These are phyloP conservation scores for Invenusta paracnida DNA, from an alignment of 2,888 invertebrate species.

Conservation along the genomic window DNA sequence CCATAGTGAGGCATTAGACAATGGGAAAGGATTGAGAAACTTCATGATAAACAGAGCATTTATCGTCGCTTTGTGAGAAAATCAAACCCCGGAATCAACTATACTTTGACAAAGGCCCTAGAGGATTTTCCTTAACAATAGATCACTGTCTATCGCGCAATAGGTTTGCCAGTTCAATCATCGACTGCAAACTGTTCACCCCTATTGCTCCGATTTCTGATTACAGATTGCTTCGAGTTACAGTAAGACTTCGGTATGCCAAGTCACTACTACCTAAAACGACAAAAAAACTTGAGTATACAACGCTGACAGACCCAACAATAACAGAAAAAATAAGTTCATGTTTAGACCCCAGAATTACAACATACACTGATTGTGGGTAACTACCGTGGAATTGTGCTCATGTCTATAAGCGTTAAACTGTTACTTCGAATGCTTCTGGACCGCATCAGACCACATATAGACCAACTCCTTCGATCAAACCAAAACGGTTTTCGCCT, in stretches of 20 bases:
- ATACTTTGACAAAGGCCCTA: background rate
- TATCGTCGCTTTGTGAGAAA: slow-evolving; percentile 5
- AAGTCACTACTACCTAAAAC: slow-evolving; percentile 12
- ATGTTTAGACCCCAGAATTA: background rate
- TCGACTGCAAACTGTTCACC: slow-evolving; percentile 1
- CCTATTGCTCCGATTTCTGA: slow-evolving; percentile 11
- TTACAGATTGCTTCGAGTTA: slow-evolving; percentile 6
- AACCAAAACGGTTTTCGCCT: background rate
- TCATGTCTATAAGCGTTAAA: background rate
- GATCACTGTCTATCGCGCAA: background rate
- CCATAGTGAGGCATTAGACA: background rate
- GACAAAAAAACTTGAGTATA: background rate
- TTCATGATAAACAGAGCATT: slow-evolving; percentile 4
- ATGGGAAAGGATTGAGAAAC: background rate
- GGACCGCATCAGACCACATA: slow-evolving; percentile 22
- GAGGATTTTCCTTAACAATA: slow-evolving; percentile 1
- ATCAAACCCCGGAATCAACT: background rate
- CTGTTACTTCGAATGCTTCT: background rate
- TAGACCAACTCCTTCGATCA: background rate
- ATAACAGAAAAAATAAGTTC: slow-evolving; percentile 11
- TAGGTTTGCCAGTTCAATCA: background rate
- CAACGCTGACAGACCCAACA: slow-evolving; percentile 13
- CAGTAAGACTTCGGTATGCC: slow-evolving; percentile 3
- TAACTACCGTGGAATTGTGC: slow-evolving; percentile 17
- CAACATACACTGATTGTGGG: background rate